A percentile compares a stretch with the other conserved stretches of the same genome.
Evolutionary conservation across 2,888 invertebrate species (phyloP).

Genomic region (Agapostemon virescens): DNA sequence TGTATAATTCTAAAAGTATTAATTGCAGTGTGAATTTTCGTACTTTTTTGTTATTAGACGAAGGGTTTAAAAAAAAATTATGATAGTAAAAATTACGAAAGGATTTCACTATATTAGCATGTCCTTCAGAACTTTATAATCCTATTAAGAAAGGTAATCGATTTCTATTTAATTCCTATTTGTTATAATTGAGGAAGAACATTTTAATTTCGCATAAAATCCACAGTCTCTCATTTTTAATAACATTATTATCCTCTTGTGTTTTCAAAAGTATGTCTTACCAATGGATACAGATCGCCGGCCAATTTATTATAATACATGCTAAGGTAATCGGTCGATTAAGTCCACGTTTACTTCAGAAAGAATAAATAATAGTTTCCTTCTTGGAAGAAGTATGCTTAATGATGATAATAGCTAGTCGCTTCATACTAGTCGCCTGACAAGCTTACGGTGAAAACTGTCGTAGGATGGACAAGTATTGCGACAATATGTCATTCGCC

Average conservation of each 20-base stretch:
- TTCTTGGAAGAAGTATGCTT: background rate
- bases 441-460: background rate
- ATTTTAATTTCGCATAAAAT: conserved; percentile 1
- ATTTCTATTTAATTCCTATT: background rate
- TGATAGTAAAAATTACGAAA: background rate
- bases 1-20: too few species aligned
- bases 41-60: too few species aligned
- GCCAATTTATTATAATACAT: background rate
- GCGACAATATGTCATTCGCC: too few species aligned
- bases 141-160: background rate
- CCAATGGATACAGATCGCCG: background rate
- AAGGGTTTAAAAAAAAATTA: too few species aligned
- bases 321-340: background rate
- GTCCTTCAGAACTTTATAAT: background rate
- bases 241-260: background rate
- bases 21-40: too few species aligned
- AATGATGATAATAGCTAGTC: background rate
- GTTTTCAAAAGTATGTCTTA: background rate
- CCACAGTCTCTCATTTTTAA: background rate
- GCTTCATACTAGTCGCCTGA: background rate
- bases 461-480: background rate
- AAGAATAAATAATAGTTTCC: background rate
- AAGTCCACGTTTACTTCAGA: background rate
- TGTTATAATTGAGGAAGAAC: background rate
- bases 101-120: background rate